Base-by-base conservation (phyloP, 1,140 invertebrate genomes). In the Atta texana region DNA sequence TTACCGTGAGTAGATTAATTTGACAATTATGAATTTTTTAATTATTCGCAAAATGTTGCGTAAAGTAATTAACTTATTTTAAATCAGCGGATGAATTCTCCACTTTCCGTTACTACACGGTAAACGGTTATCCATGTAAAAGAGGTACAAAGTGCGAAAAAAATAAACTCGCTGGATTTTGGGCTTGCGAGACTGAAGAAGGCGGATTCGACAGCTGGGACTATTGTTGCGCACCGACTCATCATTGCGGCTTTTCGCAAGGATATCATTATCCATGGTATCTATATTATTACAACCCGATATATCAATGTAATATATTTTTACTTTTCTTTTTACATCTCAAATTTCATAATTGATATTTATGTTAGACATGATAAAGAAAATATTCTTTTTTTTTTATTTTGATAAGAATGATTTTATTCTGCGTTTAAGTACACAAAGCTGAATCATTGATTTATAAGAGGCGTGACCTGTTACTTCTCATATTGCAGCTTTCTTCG, bases 181-280 rank as follows among this genome's bases (percentile, higher is more conserved):
- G 97, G 96, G 97, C 96, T 28, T 98, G 97, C 87, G 97, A 98
- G 89, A 96, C 97, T 1, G 97, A 98, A 88, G 97, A 96, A 18
- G 96, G 96, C 2, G 97, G 97, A 89, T 93, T 96, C 3, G 96
- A 96, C 88, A 95, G 96, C 53, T 98, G 97, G 97, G 97, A 98
- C 92, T 98, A 98, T 90, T 98, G 97, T 89, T 98, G 97, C 91
- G 96, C 97, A 72, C 97, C 97, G n/a, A 96, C 96, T 71, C 97
- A 98, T 93, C 96, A 96, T 24, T 98, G 97, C 92, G 97, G 97
- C n/a, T 97, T 97, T 92, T 97, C 97, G 39, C 96, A 97, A 92
- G 97, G 97, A 77, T 97, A 96, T 90, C 95, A 96, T 84, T 97
- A 98, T 93, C 97, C 97, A 74, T 98, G 97, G 97, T 97, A 44